A percentile compares a stretch with the other conserved stretches of the same genome.
phyloP scores from a whole-genome alignment of 2,888 invertebrate genomes.

The Masnerella sp. region DNA sequence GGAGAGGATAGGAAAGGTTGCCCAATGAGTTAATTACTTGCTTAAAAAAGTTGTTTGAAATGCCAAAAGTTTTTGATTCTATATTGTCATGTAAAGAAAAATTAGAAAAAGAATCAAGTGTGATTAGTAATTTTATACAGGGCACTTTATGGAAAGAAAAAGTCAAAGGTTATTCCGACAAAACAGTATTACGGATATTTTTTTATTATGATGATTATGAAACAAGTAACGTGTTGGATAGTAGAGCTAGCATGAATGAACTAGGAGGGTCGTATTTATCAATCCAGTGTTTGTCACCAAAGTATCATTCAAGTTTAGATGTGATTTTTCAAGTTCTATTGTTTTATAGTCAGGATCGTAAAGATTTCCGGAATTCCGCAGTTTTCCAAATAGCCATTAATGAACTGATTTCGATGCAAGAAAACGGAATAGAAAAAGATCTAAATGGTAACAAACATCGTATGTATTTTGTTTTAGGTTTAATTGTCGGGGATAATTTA shows the following conservation, averaged over 20 bases:
- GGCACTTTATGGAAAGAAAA: conserved; percentile 22
- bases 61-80: neutral
- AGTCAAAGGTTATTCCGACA: neutral
- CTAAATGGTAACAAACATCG: conserved; percentile 4
- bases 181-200: conserved; percentile 22
- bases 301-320: conserved; percentile 14
- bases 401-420: conserved; percentile 19
- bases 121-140: conserved; percentile 23
- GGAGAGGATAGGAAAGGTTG: no score
- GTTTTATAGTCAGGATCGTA: conserved; percentile 23
- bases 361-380: conserved; percentile 20
- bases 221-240: conserved; percentile 15
- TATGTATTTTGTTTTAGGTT: conserved; percentile 32
- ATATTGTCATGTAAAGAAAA: conserved; percentile 6
- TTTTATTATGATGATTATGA: conserved; percentile 37
- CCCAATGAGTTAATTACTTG: no score
- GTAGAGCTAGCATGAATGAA: conserved; percentile 10
- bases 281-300: conserved; percentile 30
- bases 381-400: conserved; percentile 21
- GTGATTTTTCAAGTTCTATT: conserved; percentile 23
- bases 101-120: neutral
- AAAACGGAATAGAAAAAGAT: conserved; percentile 43
- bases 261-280: conserved; percentile 27
- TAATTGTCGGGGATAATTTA: conserved; percentile 21
- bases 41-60: no score